Percentiles rank a stretch among this genome's conserved stretches.
These are phyloP conservation scores for Zonitis immaculata DNA, from an alignment of 2,888 invertebrate genomes.

Conservation along the genomic window DNA sequence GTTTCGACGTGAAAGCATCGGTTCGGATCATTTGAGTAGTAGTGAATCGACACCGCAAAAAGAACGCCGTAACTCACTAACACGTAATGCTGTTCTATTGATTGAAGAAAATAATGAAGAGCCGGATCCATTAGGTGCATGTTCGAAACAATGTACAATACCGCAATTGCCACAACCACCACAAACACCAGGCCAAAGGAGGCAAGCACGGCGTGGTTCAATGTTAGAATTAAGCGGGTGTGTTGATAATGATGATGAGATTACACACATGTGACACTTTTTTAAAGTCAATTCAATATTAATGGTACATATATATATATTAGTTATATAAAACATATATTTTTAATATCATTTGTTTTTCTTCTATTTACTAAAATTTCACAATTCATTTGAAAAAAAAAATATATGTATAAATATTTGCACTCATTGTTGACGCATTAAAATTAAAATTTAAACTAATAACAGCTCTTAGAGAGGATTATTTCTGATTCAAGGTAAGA, in stretches of 20 bases:
- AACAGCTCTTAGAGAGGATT: no score
- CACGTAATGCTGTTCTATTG: slow-evolving; percentile 52
- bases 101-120: slow-evolving; percentile 57
- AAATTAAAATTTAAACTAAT: no score
- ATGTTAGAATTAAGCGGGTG: slow-evolving; percentile 79
- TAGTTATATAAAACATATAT: no score
- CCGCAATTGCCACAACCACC: slow-evolving; percentile 49
- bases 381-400: no score
- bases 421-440: no score
- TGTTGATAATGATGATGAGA: slow-evolving; percentile 42
- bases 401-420: no score
- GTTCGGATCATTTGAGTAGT: slow-evolving; percentile 59
- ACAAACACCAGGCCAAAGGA: slow-evolving; percentile 59
- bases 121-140: slow-evolving; percentile 43
- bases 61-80: slow-evolving; percentile 40
- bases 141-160: slow-evolving; percentile 47
- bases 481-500: no score
- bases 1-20: slow-evolving; percentile 77
- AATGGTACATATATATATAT: no score
- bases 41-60: slow-evolving; percentile 47
- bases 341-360: not conserved
- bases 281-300: no score
- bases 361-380: not conserved
- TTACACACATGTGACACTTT: slow-evolving; percentile 31
- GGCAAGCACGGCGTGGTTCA: slow-evolving; percentile 70